Conservation (phyloP, 2,888 invertebrate genomes). For the Trissoscelio sp. region DNA sequence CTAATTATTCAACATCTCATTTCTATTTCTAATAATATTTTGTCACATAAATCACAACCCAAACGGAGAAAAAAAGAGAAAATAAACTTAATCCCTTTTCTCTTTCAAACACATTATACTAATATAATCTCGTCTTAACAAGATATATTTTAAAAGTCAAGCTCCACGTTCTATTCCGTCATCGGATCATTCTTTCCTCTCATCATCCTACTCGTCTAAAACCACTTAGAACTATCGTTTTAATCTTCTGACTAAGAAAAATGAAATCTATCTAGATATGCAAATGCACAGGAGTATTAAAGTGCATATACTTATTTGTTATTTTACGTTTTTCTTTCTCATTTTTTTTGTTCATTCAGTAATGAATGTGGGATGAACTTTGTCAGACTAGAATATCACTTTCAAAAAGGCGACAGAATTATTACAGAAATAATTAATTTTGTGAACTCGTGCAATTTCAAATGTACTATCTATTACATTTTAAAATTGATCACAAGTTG, state of each 20-base stretch:
- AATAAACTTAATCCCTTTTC: neutral
- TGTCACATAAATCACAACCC: neutral
- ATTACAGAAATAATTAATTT: no score
- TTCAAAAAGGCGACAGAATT: no score
- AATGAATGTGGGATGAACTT: neutral
- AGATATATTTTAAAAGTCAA: conserved; percentile 1
- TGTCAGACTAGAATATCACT: no score
- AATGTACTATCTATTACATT: no score
- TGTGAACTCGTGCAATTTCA: no score
- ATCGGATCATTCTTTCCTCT: conserved; percentile 11
- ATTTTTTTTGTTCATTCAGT: no score
- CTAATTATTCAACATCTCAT: no score
- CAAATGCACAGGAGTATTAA: conserved; percentile 10
- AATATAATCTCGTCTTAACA: neutral
- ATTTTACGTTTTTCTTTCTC: no score
- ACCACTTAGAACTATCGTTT: conserved; percentile 32
- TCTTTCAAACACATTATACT: neutral
- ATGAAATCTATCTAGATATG: conserved; percentile 46
- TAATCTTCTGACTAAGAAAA: conserved; percentile 27
- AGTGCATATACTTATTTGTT: conserved; percentile 19
- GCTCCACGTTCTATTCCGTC: conserved; percentile 1
- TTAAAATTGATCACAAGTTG: neutral
- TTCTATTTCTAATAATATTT: neutral
- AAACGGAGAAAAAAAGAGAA: no score
- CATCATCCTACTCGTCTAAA: conserved; percentile 27